These are phyloP conservation scores for Myrmecobius fasciatus DNA, from an alignment of 2,113 vertebrate genomes.

Conservation along the genomic window DNA sequence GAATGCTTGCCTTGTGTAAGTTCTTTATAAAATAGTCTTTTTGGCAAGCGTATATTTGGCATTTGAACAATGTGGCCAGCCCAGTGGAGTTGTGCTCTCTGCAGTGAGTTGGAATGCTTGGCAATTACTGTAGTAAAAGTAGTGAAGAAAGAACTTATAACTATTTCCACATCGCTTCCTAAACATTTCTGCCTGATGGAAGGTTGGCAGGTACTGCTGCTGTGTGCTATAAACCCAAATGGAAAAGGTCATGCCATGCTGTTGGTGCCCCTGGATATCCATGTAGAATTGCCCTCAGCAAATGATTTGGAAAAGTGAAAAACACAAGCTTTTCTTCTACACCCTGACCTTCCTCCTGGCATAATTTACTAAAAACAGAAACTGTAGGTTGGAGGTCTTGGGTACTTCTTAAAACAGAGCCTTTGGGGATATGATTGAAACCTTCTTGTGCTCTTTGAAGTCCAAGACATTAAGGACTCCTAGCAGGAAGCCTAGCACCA, in stretches of 20 bases:
- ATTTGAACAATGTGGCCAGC: no score
- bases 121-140: constrained; percentile 7
- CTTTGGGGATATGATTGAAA: not conserved
- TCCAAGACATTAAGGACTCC: not conserved
- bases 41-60: no score
- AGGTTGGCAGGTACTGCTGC: constrained; percentile 77
- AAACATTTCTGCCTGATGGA: constrained; percentile 64
- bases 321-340: constrained; percentile 58
- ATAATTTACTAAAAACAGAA: not conserved
- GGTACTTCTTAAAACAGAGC: not conserved
- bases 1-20: no score
- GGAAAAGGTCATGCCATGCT: constrained; percentile 82
- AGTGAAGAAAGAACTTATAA: constrained; percentile 52
- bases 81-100: no score
- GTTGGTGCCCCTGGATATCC: constrained; percentile 74
- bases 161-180: constrained; percentile 48
- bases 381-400: not conserved
- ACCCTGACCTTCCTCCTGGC: fast-evolving
- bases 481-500: not conserved
- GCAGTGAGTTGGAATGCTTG: no score
- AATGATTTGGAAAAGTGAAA: constrained; percentile 57
- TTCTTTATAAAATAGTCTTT: no score
- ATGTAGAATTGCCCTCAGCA: constrained; percentile 68
- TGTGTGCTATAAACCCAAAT: constrained; percentile 73
- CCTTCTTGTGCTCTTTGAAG: fast-evolving